Evolutionary conservation across 2,113 vertebrate species (phyloP), one percentile per base, ranked within the genome.

Genomic region (Jacana jacana): DNA sequence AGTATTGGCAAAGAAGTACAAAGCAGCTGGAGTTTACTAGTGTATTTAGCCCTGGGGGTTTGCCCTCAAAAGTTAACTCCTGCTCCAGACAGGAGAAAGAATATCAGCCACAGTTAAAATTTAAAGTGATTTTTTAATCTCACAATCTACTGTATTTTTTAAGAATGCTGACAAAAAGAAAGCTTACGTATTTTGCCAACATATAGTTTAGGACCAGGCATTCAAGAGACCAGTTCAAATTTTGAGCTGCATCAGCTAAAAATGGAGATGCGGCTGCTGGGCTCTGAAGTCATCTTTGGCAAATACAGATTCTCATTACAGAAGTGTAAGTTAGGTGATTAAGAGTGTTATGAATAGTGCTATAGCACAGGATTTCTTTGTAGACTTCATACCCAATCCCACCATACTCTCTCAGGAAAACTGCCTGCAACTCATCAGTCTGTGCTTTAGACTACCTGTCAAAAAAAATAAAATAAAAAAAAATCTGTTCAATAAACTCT

Each of bases 21-120:
- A 93, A 93, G 88, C 95, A 96, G 89, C 55, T 96, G 92, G 76
- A 73, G 72, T 78, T 94, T 91, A 83, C 81, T 88, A 54, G 85
- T 63, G 15, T 77, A 40, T 19, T 90, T 76, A 83, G 68, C 79
- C 68, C 72, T 70, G 18, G 37, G 81, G 55, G 23, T 42, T 88
- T 88, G 52, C 42, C 60, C 46, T 87, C 60, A 33, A 60, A 96
- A 90, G 33, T 77, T 78, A 81, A 78, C 42, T 91, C 73, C 76
- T 89, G n/a, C 48, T 91, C 57, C 79, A 77, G 54, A 14, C 63
- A 78, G 46, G 30, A 94, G 35, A 70, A 94, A 65, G 46, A 77
- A 28, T 73, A 77, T 75, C 30, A 71, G 37, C 18, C 33, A 60
- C 20, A 81, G 35, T 44, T 72, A 76, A 89, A 79, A 52, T 81